phyloP scores from a whole-genome alignment of 2,888 invertebrate species.

The Eumacrocentrus americanus region DNA sequence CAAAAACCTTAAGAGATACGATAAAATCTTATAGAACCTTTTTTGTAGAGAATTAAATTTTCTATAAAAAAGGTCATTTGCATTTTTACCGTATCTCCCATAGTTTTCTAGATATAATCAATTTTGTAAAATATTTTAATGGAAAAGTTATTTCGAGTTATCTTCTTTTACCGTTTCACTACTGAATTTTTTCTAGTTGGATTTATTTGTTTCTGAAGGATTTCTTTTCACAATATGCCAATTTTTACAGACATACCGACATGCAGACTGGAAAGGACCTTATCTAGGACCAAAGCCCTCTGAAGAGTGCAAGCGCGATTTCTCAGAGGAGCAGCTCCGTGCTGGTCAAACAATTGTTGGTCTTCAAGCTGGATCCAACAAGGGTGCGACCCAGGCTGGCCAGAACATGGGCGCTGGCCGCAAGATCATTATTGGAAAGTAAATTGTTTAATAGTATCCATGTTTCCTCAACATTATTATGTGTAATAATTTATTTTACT shows the following conservation, averaged over 20 bases:
- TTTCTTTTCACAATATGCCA: neutral
- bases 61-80: no score
- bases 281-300: slow-evolving; percentile 93
- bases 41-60: no score
- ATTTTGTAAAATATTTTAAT: no score
- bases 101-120: no score
- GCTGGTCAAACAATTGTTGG: slow-evolving; percentile 91
- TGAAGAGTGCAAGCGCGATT: slow-evolving; percentile 92
- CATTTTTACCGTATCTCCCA: no score
- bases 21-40: no score
- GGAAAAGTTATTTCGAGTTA: no score
- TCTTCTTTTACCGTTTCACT: no score
- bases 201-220: neutral
- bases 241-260: slow-evolving; percentile 76
- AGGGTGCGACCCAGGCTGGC: slow-evolving; percentile 93
- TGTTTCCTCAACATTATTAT: neutral
- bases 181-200: no score
- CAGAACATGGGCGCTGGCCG: slow-evolving; percentile 88
- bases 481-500: slow-evolving; percentile 37
- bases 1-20: no score
- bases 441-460: no score
- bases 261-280: slow-evolving; percentile 85
- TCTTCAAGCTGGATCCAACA: slow-evolving; percentile 95
- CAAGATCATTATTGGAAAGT: slow-evolving; percentile 91
- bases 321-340: slow-evolving; percentile 87